Percentiles rank a stretch among this genome's conserved stretches.
Conservation (phyloP, 1,140 invertebrate genomes). For the Drosophila busckii region DNA sequence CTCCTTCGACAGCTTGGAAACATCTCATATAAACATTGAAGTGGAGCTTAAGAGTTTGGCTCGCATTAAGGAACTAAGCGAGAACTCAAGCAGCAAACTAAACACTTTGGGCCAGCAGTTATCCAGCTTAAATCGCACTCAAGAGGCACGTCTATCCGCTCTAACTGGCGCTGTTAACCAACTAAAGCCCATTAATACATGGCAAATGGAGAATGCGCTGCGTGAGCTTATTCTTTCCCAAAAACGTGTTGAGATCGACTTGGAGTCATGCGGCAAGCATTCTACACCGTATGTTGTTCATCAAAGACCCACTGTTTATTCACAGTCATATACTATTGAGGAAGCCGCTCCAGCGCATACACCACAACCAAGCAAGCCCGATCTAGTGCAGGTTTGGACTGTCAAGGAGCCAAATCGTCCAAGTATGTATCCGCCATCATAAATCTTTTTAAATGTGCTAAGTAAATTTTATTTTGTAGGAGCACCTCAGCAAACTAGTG, state of each 20-base stretch:
- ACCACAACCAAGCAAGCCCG: background rate
- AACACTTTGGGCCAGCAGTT: slow-evolving; percentile 27
- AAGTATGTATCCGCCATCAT: slow-evolving; percentile 5
- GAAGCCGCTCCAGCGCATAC: background rate
- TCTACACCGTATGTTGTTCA: background rate
- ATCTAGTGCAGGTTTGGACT: slow-evolving; percentile 38
- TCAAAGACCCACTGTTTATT: background rate
- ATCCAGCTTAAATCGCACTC: slow-evolving; percentile 38
- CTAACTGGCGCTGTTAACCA: slow-evolving; percentile 26
- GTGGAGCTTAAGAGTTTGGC: slow-evolving; percentile 43
- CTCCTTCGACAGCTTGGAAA: slow-evolving; percentile 50
- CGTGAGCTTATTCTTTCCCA: slow-evolving; percentile 56
- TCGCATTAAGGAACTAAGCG: slow-evolving; percentile 33
- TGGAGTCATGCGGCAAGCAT: slow-evolving; percentile 35
- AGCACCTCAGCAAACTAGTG: slow-evolving; percentile 8
- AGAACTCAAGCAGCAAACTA: slow-evolving; percentile 38
- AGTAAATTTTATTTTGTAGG: slow-evolving; percentile 6
- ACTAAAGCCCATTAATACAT: slow-evolving; percentile 39
- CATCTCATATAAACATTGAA: slow-evolving; percentile 54
- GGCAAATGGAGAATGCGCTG: slow-evolving; percentile 45
- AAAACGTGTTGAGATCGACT: slow-evolving; percentile 52
- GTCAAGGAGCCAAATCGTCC: slow-evolving; percentile 17
- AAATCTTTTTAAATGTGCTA: too few species aligned
- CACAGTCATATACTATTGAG: slow-evolving; percentile 12
- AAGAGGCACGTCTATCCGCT: slow-evolving; percentile 20